Evolutionary conservation across 2,888 invertebrate species (phyloP).

Genomic region (Nymphalis polychloros): DNA sequence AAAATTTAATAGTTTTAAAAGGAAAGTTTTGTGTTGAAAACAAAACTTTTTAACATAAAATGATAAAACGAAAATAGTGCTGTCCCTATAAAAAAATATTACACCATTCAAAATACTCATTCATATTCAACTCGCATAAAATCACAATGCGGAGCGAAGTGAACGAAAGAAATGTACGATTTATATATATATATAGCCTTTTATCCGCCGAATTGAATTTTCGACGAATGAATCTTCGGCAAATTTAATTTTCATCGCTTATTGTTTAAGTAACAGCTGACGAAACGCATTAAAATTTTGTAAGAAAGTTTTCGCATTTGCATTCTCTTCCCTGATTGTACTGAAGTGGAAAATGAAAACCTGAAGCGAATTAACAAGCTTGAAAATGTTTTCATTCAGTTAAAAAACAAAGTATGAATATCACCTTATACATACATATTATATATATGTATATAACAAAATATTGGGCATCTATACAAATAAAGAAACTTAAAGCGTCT

Average conservation of each 20-base stretch:
- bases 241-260: constrained; percentile 26
- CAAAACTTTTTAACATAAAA: background rate
- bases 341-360: no score
- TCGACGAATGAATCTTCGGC: constrained; percentile 25
- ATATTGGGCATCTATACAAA: no score
- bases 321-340: background rate
- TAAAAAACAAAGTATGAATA: no score
- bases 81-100: no score
- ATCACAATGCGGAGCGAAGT: constrained; percentile 21
- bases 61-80: background rate
- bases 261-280: constrained; percentile 33
- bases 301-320: background rate
- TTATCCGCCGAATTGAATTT: constrained; percentile 42
- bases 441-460: no score
- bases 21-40: background rate
- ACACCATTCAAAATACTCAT: constrained; percentile 2
- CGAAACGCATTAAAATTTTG: constrained; percentile 5
- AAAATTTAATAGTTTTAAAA: no score
- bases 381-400: no score
- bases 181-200: constrained; percentile 42
- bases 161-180: constrained; percentile 35
- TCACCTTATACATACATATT: background rate
- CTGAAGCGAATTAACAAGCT: no score
- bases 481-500: no score
- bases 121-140: constrained; percentile 23